Evolutionary conservation across 92 coral and sea anemone species (phyloP).

Genomic region (Montipora capitata): DNA sequence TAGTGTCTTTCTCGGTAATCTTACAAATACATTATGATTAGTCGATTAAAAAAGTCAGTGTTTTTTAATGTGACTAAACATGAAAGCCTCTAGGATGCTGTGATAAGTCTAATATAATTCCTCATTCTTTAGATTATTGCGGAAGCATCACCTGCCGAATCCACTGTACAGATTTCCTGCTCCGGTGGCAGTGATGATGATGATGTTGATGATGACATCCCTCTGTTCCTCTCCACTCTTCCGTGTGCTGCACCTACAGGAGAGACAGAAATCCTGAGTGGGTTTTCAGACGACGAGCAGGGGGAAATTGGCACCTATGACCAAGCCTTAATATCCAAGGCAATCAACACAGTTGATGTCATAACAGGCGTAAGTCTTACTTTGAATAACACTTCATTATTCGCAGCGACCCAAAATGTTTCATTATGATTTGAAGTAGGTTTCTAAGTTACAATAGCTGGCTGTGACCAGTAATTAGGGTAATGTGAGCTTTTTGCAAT

Average conservation of each 20-base stretch:
- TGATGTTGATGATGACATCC: neutral
- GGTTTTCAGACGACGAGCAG: neutral
- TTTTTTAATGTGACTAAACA: no score
- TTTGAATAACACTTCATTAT: conserved; percentile 13
- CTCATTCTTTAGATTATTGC: no score
- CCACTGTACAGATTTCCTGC: no score
- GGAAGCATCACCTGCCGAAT: no score
- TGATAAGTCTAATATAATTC: no score
- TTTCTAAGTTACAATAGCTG: neutral
- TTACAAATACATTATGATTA: no score
- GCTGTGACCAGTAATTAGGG: no score
- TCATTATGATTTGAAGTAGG: neutral
- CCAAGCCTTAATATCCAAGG: conserved; percentile 11
- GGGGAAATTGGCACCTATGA: neutral
- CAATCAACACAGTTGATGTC: conserved; percentile 21
- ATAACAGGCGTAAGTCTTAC: conserved; percentile 12
- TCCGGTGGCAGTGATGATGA: no score
- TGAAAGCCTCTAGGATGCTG: no score
- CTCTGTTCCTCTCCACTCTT: conserved; percentile 1
- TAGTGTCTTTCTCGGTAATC: no score
- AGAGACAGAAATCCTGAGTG: conserved; percentile 3
- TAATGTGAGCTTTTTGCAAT: no score
- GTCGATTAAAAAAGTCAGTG: no score
- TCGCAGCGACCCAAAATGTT: neutral
- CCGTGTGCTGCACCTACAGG: neutral